These are phyloP conservation scores for Chymomyza caudatula DNA, from an alignment of 2,888 invertebrate species.

Conservation along the genomic window DNA sequence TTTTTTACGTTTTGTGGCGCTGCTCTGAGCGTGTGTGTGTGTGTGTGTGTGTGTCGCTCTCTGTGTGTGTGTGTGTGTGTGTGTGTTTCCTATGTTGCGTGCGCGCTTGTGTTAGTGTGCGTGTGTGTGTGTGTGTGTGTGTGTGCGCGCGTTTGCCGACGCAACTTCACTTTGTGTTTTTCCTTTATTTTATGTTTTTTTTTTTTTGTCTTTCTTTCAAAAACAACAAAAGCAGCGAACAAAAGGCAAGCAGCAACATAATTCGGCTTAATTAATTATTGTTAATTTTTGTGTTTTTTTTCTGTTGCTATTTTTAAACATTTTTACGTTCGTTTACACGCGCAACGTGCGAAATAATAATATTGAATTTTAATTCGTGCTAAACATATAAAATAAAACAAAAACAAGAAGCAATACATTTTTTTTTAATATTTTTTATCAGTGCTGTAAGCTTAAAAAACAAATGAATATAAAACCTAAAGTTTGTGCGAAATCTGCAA, in stretches of 20 bases:
- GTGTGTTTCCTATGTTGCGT: background rate
- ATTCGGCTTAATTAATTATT: background rate
- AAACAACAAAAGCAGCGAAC: background rate
- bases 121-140: slow-evolving; percentile 1
- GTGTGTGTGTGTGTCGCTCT: background rate
- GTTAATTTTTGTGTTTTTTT: background rate
- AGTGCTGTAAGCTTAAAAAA: background rate
- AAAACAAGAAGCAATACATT: slow-evolving; percentile 13
- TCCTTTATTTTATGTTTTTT: slow-evolving; percentile 7
- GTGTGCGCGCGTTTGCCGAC: slow-evolving; percentile 25
- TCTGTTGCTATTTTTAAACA: background rate
- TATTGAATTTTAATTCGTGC: background rate
- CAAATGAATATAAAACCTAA: background rate
- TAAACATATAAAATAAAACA: background rate
- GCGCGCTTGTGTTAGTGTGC: slow-evolving; percentile 6
- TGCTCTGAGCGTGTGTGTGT: background rate
- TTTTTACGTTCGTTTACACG: background rate
- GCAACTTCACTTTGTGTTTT: slow-evolving; percentile 20
- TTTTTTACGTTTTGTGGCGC: background rate
- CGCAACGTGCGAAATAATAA: background rate
- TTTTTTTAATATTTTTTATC: background rate
- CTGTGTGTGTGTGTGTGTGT: background rate
- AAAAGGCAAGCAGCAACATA: background rate
- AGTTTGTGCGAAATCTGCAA: background rate
- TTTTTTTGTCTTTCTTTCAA: slow-evolving; percentile 19